Conservation (phyloP, 2,797 vertebrate species). For the Diplodus puntazzo region DNA sequence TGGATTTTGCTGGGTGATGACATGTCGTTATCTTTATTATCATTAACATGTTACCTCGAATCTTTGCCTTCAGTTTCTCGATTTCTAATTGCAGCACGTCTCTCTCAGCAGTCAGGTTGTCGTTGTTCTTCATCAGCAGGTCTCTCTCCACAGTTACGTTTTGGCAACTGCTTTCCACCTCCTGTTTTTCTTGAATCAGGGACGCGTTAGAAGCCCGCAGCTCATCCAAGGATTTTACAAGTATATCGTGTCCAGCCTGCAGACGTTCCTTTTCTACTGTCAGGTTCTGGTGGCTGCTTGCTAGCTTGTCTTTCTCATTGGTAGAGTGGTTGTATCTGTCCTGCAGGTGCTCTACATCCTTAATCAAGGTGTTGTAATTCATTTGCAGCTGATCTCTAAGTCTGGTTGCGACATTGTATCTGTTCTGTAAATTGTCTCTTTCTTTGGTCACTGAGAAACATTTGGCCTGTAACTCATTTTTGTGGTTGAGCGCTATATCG, state of each 20-base stretch:
- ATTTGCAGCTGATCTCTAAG: constrained; percentile 56
- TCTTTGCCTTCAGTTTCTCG: constrained; percentile 20
- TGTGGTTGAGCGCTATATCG: constrained; percentile 16
- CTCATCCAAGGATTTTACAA: constrained; percentile 21
- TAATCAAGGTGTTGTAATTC: constrained; percentile 54
- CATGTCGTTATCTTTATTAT: background rate
- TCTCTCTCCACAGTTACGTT: constrained; percentile 40
- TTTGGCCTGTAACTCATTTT: constrained; percentile 29
- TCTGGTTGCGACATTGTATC: constrained; percentile 63
- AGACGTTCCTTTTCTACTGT: constrained; percentile 35
- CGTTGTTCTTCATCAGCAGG: constrained; percentile 15
- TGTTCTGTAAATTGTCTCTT: constrained; percentile 68
- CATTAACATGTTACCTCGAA: constrained; percentile 35
- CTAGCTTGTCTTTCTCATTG: constrained; percentile 59
- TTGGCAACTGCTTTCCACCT: constrained; percentile 29
- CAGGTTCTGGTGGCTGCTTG: constrained; percentile 55
- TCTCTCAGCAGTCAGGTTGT: constrained; percentile 63
- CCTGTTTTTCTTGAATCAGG: constrained; percentile 28
- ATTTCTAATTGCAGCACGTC: constrained; percentile 32
- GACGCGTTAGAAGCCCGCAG: constrained; percentile 14
- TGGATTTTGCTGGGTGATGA: background rate
- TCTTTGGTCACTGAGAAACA: constrained; percentile 41
- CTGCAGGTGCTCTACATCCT: constrained; percentile 56
- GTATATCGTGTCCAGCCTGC: constrained; percentile 6
- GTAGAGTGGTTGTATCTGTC: constrained; percentile 46